Base-by-base conservation (phyloP, 2,888 invertebrate species). In the Glyphotaelius pellucidus region DNA sequence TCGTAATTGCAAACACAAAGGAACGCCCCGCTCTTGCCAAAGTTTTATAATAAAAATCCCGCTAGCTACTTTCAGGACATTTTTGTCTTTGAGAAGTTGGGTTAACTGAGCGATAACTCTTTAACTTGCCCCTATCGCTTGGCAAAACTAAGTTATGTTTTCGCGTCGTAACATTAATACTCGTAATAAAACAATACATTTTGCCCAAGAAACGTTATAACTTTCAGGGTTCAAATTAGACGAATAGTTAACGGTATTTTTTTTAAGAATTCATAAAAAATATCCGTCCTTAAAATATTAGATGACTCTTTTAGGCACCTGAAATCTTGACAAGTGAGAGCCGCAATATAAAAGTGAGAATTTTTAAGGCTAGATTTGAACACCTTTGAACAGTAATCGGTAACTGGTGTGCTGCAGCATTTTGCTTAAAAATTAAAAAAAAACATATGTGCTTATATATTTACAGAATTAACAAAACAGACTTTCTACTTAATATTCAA, bases 21-120 rank as follows among this genome's bases (percentile, higher is more conserved):
- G n/a, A 79, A 25, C 88, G 35, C 67, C 47, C 25, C 42, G 86
- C 42, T 32, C 67, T 52, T 67, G 31, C 67, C 31, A 79, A 88
- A 88, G 88, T 79, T 79, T 88, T 32, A 32, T 79, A 79, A 88
- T 79, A 88, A 88, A 88, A 88, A 19, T 79, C 11, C 11, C 67
- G 5, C 35, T 67, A 15, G 79, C 25, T 25, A 79, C 31, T 30
- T 32, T 67, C 31, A n/a, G 67, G 67, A 67, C 25, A 67, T 32
- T 30, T 31, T 19, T 12, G 32, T 32, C 32, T 42, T 12, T 11
- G 67, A 11, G 30, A 86, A 86, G 86, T 86, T 85, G 32, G 42
- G 4, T 12, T 38, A 32, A 83, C 83, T 83, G 83, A 19, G 83
- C 35, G 25, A 83, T 83, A 83, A 83, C 35, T 83, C 83, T 19